Evolutionary conservation across 2,113 vertebrate genomes (phyloP), one percentile per base, ranked within the genome.

Genomic region (Calyptommatus sinebrachiatus): DNA sequence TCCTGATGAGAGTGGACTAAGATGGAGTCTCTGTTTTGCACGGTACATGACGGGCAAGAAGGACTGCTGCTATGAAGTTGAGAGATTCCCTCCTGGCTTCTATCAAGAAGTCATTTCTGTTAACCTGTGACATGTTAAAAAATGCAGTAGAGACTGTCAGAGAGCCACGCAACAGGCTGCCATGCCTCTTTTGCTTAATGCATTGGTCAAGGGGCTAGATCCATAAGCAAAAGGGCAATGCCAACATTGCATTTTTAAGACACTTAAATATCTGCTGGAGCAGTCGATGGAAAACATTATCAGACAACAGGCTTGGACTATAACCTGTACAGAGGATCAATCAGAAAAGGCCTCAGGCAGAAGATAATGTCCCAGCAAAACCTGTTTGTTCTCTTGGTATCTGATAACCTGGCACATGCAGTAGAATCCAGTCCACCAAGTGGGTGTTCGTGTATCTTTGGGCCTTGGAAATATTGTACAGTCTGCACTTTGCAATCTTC

Each of bases 81-180:
- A 14, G 24, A 35, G 57, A 7, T 8, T 46, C 62, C 26, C 16
- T 26, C 24, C 26, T 26, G 5, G 22, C 62, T 63, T 7, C 62
- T 22, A 9, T 63, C 62, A 26, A 24, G 24, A 63, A 57, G 45
- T 50, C 28, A 61, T 50, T 41, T 41, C 0, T 18, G 60, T 12
- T 60, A 63, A 50, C 62, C 62, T 5, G 62, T 61, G 24, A 24
- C 11, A 35, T 5, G 9, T 21, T n/a, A 60, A 28, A 53, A 21
- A n/a, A 6, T 14, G 50, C n/a, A 26, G 10, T 1, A 2, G 0
- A 16, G 0, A 22, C 12, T 26, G 9, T 1, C 8, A 29, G 69
- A 3, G 1, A n/a, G 20, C 18, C n/a, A 14, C 2, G 1, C 6
- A 48, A 8, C 71, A 72, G 26, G 8, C 26, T n/a, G 22, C 14